Conservation (phyloP, 2,113 vertebrate genomes). For the Zosterops hypoxanthus region DNA sequence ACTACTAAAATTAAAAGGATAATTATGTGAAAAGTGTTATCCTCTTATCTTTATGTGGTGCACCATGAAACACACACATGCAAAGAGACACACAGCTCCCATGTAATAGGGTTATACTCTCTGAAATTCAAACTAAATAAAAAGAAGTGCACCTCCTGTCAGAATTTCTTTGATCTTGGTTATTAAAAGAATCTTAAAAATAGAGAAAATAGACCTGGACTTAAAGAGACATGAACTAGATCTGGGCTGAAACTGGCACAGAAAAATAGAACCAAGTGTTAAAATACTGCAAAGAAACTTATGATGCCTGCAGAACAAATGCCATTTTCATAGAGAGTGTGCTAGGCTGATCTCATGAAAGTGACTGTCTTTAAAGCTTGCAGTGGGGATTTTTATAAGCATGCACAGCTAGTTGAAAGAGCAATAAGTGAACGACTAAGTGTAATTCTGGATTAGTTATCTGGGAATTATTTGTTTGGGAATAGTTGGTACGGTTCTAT, state of each 20-base stretch:
- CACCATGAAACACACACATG: background rate
- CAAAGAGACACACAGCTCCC: background rate
- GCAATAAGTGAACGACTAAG: background rate
- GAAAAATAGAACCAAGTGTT: background rate
- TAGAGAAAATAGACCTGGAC: background rate
- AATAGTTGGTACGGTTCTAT: background rate
- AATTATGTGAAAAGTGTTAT: background rate
- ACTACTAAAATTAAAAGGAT: background rate
- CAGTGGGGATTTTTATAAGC: background rate
- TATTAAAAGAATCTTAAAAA: background rate
- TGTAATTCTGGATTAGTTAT: background rate
- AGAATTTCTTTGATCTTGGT: background rate
- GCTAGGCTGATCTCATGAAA: background rate
- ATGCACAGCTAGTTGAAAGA: background rate
- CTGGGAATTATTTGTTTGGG: background rate
- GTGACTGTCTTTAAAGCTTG: background rate
- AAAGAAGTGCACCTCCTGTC: background rate
- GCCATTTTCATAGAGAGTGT: background rate
- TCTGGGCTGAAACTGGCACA: background rate
- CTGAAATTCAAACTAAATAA: background rate
- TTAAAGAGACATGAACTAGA: background rate
- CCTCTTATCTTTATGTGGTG: background rate
- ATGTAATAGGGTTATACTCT: background rate
- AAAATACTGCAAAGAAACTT: background rate
- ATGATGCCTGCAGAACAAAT: background rate